A percentile compares a stretch with the other conserved stretches of the same genome.
Conservation (phyloP, 37 sponge, comb jelly and placozoan species). For the Halichondria panicea region DNA sequence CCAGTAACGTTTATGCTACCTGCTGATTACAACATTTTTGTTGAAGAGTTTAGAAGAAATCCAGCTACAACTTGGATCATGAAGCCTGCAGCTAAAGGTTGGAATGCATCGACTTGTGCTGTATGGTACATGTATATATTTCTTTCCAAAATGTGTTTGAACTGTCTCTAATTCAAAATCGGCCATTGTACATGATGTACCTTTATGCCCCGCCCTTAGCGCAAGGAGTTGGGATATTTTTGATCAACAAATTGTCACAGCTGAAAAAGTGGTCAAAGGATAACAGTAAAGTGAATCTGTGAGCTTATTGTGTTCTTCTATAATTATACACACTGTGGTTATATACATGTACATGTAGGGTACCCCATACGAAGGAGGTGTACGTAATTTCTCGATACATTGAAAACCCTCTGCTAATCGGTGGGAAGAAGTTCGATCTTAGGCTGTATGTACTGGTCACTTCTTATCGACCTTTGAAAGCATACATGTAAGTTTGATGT, state of each 20-base stretch:
- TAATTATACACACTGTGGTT: constrained; percentile 8
- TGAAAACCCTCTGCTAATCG: constrained; percentile 94
- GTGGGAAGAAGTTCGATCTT: constrained; percentile 98
- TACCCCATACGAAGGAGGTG: constrained; percentile 82
- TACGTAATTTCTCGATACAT: constrained; percentile 97
- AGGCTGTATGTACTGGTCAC: constrained; percentile 96
- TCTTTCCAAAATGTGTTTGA: not conserved
- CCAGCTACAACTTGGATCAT: constrained; percentile 96
- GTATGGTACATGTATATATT: not conserved
- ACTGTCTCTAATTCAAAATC: not conserved
- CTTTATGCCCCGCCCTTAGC: constrained; percentile 43
- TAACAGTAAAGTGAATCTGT: constrained; percentile 26
- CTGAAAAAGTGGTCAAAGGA: constrained; percentile 99
- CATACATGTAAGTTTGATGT: constrained; percentile 74
- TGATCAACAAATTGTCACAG: constrained; percentile 95
- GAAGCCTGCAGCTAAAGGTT: constrained; percentile 93
- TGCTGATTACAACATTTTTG: constrained; percentile 98
- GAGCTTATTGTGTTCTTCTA: not conserved
- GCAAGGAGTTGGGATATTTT: constrained; percentile 95
- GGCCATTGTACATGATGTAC: not conserved
- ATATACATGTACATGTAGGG: constrained; percentile 9
- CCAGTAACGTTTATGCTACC: constrained; percentile 94
- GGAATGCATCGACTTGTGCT: not conserved
- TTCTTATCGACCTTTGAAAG: constrained; percentile 88
- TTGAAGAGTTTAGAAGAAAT: constrained; percentile 93